Base-by-base conservation (phyloP, 1,140 invertebrate species). In the Watersipora subatra region DNA sequence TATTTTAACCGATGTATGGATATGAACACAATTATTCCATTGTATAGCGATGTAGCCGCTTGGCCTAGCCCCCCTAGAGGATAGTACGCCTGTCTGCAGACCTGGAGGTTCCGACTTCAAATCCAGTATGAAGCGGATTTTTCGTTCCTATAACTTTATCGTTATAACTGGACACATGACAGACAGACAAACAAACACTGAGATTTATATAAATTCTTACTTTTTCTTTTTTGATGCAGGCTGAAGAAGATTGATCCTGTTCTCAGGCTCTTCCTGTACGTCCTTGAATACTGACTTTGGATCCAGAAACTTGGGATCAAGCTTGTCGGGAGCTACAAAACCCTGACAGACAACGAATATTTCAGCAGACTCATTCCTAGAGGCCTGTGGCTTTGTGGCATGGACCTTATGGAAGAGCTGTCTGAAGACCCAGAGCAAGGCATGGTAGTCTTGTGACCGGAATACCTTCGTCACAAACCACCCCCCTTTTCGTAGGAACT, bases 391-490 rank as follows among this genome's bases (percentile, higher is more conserved):
- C 82, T 99, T 99, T 46, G 96, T 99, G 1, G 94, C 91, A 79
- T 97, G 91, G 24, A 73, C 82, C 66, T 81, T 81, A 68, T 84
- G 92, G 76, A 99, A 99, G 12, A 99, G 84, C 76, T 99, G 94
- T 75, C 95, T 92, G 25, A 99, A 86, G 0, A 97, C 91, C 91
- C 92, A 97, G 46, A 99, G 76, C 0, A 99, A 76, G 0, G 93
- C 84, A 78, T 96, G 86, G 77, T 99, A 99, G 82, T 99, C 97
- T 83, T 94, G 97, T 0, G 94, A 99, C 64, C 97, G 85, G 78
- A 99, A 99, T 0, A 99, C 87, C 85, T 99, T 99, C 0, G 97
- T 98, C 0, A 99, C 85, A 83, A 99, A 99, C 87, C 89, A 97
- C 57, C 97, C 97, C 63, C 93, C 93, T 73, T 88, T 85, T 71